Conservation (phyloP, 53 echinoderm and acorn worm genomes). For the Henricia sp. region DNA sequence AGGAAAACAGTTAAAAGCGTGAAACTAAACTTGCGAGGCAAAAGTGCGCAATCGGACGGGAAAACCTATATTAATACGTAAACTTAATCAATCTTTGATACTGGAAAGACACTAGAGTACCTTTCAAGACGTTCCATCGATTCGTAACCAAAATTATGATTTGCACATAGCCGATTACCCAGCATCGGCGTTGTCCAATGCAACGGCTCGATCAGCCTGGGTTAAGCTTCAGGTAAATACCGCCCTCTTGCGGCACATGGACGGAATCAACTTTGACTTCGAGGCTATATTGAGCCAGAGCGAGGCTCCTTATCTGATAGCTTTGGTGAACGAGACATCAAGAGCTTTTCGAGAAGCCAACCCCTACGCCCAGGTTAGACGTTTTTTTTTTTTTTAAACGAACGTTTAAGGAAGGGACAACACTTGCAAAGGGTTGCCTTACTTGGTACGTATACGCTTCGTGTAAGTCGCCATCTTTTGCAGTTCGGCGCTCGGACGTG, state of each 20-base stretch:
- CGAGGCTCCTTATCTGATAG: constrained; percentile 33
- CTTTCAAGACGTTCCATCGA: no score
- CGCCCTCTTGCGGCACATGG: constrained; percentile 23
- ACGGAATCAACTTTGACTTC: constrained; percentile 55
- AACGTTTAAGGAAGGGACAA: not conserved
- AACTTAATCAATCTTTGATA: no score
- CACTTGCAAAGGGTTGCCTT: no score
- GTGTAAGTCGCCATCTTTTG: no score
- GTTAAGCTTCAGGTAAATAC: constrained; percentile 21
- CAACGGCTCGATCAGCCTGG: constrained; percentile 14
- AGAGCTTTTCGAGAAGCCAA: constrained; percentile 19
- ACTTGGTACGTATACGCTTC: no score
- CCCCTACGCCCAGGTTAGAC: constrained; percentile 37
- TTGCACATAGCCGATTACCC: not conserved
- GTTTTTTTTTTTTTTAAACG: not conserved
- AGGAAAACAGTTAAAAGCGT: no score
- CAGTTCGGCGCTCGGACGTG: no score
- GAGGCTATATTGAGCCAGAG: constrained; percentile 18
- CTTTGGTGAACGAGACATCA: constrained; percentile 27
- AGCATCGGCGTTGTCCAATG: not conserved
- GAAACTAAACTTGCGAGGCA: no score
- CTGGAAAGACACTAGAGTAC: no score
- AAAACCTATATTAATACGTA: no score
- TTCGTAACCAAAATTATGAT: no score
- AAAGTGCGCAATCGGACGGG: no score